Evolutionary conservation across 1,140 invertebrate genomes (phyloP).

Genomic region (Diploscapter pachys): DNA sequence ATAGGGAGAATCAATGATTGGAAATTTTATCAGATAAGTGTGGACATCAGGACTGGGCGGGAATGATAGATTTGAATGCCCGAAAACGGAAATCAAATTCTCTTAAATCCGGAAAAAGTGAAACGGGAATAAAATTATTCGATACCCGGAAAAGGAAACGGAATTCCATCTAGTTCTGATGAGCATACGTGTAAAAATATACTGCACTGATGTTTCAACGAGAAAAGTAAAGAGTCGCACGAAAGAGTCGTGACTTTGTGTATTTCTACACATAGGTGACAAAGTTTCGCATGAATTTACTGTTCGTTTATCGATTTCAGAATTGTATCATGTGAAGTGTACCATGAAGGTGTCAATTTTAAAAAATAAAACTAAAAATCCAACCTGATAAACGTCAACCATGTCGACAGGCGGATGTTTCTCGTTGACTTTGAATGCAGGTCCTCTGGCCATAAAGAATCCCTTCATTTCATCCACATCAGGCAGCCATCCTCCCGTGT

Average conservation of each 20-base stretch:
- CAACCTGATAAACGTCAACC: slow-evolving; percentile 55
- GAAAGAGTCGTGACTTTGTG: not conserved
- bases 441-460: slow-evolving; percentile 55
- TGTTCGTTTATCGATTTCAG: not conserved
- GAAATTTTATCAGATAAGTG: not conserved
- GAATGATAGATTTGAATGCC: not conserved
- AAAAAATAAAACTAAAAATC: not conserved
- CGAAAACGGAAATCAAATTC: not conserved
- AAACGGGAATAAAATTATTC: not conserved
- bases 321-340: not conserved
- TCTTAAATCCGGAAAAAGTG: not conserved
- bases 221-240: not conserved
- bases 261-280: not conserved
- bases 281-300: not conserved
- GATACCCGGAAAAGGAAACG: not conserved
- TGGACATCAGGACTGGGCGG: not conserved
- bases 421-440: slow-evolving; percentile 54
- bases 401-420: slow-evolving; percentile 44
- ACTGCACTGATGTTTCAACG: not conserved
- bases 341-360: not conserved
- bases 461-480: slow-evolving; percentile 50
- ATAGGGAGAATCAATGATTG: not conserved
- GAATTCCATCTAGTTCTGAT: no score
- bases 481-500: slow-evolving; percentile 56
- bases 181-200: no score